Conservation (phyloP, 2,888 invertebrate species). For the Digitonthophagus gazella region DNA sequence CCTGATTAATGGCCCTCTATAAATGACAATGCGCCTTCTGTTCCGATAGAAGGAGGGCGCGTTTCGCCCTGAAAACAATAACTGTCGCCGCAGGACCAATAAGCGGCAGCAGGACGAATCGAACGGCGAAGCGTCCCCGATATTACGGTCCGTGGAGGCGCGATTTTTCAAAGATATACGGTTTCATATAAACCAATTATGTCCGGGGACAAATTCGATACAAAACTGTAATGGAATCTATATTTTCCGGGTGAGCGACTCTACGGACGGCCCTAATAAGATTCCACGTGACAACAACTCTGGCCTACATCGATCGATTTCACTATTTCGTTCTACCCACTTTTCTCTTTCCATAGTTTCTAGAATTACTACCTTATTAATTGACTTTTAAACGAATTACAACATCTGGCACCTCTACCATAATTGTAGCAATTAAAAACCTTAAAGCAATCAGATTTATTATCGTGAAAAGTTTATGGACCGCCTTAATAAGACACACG, state of each 20-base stretch:
- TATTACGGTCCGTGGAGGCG: conserved; percentile 5
- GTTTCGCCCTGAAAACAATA: background rate
- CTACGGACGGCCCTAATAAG: background rate
- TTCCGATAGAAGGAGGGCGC: background rate
- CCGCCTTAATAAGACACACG: too few relatives aligned
- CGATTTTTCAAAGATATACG: conserved; percentile 22
- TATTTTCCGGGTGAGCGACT: conserved; percentile 19
- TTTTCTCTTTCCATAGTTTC: too few relatives aligned
- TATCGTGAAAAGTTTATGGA: too few relatives aligned
- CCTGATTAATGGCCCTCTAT: background rate
- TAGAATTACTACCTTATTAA: too few relatives aligned
- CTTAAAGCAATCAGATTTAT: too few relatives aligned
- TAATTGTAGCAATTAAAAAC: too few relatives aligned
- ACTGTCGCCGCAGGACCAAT: background rate
- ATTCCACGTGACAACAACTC: background rate
- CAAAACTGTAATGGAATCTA: conserved; percentile 32
- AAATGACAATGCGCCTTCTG: background rate
- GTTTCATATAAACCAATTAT: conserved; percentile 27
- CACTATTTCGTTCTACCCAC: too few relatives aligned
- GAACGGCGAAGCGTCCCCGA: background rate
- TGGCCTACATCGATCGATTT: too few relatives aligned
- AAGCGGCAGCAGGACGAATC: background rate
- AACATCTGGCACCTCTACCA: too few relatives aligned
- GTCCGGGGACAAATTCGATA: conserved; percentile 25
- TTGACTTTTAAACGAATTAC: too few relatives aligned